Evolutionary conservation across 1,140 invertebrate genomes (phyloP).

Genomic region (Steinernema khuongi): DNA sequence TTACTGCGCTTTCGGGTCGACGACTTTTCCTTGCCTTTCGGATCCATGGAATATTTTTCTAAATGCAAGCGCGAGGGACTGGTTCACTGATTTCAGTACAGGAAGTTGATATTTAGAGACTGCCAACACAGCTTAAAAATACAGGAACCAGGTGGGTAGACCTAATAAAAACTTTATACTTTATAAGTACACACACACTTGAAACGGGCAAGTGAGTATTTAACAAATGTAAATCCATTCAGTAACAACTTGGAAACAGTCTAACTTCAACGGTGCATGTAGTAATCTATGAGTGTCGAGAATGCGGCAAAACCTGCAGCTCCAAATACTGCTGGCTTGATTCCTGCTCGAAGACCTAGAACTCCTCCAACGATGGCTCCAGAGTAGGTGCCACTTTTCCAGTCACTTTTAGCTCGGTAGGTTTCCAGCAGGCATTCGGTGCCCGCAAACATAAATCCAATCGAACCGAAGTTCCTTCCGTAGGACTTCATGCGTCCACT

Average conservation of each 20-base stretch:
- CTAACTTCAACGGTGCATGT: constrained; percentile 40
- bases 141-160: too few relatives aligned
- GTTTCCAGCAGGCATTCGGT: constrained; percentile 55
- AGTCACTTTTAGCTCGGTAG: constrained; percentile 81
- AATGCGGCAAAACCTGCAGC: constrained; percentile 91
- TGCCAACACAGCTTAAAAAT: too few relatives aligned
- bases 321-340: constrained; percentile 83
- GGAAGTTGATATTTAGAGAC: too few relatives aligned
- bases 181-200: too few relatives aligned
- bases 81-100: too few relatives aligned
- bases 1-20: too few relatives aligned
- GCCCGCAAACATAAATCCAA: constrained; percentile 84
- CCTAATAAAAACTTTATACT: too few relatives aligned
- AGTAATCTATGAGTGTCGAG: constrained; percentile 85
- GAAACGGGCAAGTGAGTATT: too few relatives aligned
- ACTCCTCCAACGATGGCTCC: constrained; percentile 75
- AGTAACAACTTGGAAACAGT: not conserved
- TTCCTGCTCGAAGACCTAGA: constrained; percentile 87
- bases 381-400: constrained; percentile 74
- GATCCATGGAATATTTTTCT: too few relatives aligned
- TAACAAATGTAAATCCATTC: constrained; percentile 11
- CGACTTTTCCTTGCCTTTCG: too few relatives aligned
- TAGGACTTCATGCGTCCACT: constrained; percentile 79
- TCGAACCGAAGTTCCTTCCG: constrained; percentile 92
- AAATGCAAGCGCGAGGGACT: too few relatives aligned